Percentiles rank a stretch among this genome's conserved stretches.
phyloP scores from a whole-genome alignment of 2,113 vertebrate species.

The Caracal caracal region DNA sequence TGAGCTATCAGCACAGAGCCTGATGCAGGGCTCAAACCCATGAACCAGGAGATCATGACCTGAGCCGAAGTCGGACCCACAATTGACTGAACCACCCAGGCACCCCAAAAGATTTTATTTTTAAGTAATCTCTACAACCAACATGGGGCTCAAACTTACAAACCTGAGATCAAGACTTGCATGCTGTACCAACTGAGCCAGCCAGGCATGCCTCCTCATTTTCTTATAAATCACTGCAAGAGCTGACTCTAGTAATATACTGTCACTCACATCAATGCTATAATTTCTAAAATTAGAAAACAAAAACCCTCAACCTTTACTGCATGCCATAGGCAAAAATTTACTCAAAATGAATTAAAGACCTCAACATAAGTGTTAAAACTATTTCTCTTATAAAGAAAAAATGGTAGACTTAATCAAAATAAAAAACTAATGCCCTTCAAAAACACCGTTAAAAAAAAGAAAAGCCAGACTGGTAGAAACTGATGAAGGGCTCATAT shows the following conservation, averaged over 20 bases:
- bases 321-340: neutral
- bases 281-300: conserved; percentile 21
- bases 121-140: neutral
- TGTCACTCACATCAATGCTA: neutral
- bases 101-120: neutral
- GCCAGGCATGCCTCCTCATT: neutral
- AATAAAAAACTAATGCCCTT: conserved; percentile 41
- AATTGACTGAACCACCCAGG: neutral
- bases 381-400: neutral
- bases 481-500: neutral
- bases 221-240: conserved; percentile 32
- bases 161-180: neutral
- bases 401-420: conserved; percentile 8
- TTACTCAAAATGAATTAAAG: neutral
- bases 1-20: neutral
- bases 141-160: neutral
- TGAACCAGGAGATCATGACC: neutral
- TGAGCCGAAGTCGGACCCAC: neutral
- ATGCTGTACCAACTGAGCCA: neutral
- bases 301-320: neutral
- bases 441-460: conserved; percentile 10
- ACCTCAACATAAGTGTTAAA: neutral
- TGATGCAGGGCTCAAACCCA: neutral
- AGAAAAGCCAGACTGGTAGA: neutral
- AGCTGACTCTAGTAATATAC: neutral